Conservation (phyloP, 2,113 vertebrate species). For the human region GRCh38 chr6:142913501-142914000, state of each 20-base stretch:
- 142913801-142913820: neutral
- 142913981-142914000: neutral
- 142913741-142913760: slow-evolving; percentile 40
- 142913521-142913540: neutral
- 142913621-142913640: slow-evolving; percentile 61
- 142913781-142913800: neutral
- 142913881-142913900: neutral
- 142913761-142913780: slow-evolving; percentile 34
- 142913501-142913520: neutral
- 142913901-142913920: neutral
- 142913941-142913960: neutral
- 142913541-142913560: neutral
- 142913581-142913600: neutral
- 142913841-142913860: neutral
- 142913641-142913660: neutral
- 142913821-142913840: neutral
- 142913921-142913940: neutral
- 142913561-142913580: neutral
- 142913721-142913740: slow-evolving; percentile 43
- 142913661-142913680: too few species aligned
- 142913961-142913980: neutral
- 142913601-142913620: slow-evolving; percentile 39
- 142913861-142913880: neutral
- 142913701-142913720: slow-evolving; percentile 69
- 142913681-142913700: neutral